Evolutionary conservation across 2,888 invertebrate species (phyloP), one percentile per base, ranked within the genome.

Genomic region (Cabera pusaria): DNA sequence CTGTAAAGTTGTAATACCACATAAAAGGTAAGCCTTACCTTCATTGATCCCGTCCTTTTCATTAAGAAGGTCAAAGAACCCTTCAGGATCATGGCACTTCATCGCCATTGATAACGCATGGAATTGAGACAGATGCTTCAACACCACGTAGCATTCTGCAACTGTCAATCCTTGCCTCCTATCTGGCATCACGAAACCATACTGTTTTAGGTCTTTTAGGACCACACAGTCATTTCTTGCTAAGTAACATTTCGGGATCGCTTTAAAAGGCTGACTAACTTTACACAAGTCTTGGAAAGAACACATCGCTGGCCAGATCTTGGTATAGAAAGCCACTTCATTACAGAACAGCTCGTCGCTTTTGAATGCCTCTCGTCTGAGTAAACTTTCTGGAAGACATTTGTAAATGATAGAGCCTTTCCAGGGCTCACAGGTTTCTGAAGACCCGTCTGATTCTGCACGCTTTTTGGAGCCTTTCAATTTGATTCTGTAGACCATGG

Each of bases 321-420:
- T 90, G 16, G 90, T 94, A 62, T 94, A 94, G 63, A 94, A 94
- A 4, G 92, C 92, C 0, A 93, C 92, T 71, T 94, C 94, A 54
- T 94, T 94, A 58, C 92, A 90, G 64, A 94, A 94, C 0, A 94
- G 69, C 35, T 91, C 89, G 39, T 93, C 94, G 60, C 93, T 93
- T 68, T 93, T 94, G 59, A 91, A 94, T 0, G 92, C 91, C 56
- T 93, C 93, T n/a, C 94, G 78, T 14, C 91, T 81, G 8, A 90
- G 83, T 5, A 85, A 77, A 45, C 91, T 93, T 48, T 93, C 92
- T 0, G 94, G 94, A 6, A 94, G 73, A 49, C 93, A 91, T 75
- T 94, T 94, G 73, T 93, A 94, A 41, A 94, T 93, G 20, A 94
- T 88, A 8, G 92, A 92, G 9, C 90, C 87, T 44, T 91, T 81